Conservation (phyloP, 1,140 invertebrate species). For the Ruditapes philippinarum region DNA sequence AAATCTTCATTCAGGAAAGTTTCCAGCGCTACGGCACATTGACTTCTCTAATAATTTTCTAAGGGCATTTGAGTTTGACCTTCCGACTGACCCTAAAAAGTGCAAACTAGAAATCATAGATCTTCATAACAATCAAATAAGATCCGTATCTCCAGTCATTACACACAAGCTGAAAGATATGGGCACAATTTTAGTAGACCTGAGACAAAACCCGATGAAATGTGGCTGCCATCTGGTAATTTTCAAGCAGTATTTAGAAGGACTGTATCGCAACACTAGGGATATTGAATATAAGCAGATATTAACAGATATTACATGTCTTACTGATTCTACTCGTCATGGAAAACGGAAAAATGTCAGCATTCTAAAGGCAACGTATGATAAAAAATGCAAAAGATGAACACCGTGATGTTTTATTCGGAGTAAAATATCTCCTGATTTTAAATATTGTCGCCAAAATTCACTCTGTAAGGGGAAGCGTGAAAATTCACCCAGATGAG, state of each 20-base stretch:
- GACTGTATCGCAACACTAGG: neutral
- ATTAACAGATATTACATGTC: constrained; percentile 44
- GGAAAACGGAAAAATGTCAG: neutral
- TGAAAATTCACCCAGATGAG: no score
- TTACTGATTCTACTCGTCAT: neutral
- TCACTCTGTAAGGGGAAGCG: no score
- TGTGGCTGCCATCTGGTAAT: constrained; percentile 18
- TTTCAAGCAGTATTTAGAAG: constrained; percentile 46
- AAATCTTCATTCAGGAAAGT: constrained; percentile 54
- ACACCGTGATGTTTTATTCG: no score
- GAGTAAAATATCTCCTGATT: no score
- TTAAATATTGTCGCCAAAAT: no score
- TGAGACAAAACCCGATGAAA: constrained; percentile 37
- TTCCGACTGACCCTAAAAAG: constrained; percentile 32
- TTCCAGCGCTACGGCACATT: constrained; percentile 35
- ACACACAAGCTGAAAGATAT: constrained; percentile 28
- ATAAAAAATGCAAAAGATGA: constrained; percentile 42
- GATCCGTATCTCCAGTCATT: neutral
- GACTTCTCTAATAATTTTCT: constrained; percentile 59
- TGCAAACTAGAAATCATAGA: constrained; percentile 43
- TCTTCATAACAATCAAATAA: constrained; percentile 21
- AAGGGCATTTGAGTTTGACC: constrained; percentile 50
- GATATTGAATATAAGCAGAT: neutral
- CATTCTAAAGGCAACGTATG: constrained; percentile 38
- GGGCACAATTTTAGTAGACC: constrained; percentile 43